Conservation (phyloP, 2,797 vertebrate species). For the Fundulus diaphanus region DNA sequence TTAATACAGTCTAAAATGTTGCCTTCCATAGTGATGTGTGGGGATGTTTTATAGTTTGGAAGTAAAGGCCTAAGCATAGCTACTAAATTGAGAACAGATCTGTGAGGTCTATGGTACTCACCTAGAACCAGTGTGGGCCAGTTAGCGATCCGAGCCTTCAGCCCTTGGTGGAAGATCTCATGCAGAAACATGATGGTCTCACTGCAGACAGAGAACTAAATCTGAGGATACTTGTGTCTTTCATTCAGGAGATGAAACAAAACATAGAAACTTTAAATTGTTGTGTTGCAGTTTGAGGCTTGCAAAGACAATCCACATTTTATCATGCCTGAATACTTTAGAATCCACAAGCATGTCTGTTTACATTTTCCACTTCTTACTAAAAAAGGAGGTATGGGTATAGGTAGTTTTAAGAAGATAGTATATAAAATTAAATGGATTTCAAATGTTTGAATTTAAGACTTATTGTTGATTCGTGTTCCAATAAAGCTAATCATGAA, state of each 20-base stretch:
- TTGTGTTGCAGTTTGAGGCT: background rate
- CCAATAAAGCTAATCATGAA: too few relatives aligned
- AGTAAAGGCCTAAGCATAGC: background rate
- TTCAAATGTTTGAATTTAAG: background rate
- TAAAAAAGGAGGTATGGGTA: background rate
- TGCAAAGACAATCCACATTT: background rate
- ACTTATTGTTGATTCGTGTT: background rate
- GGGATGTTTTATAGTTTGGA: background rate
- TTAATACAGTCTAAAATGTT: background rate
- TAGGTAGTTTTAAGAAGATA: background rate
- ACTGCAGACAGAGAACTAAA: constrained; percentile 68
- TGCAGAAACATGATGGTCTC: constrained; percentile 99
- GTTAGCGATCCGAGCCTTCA: constrained; percentile 93
- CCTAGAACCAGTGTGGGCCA: constrained; percentile 96
- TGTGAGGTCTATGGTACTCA: constrained; percentile 68
- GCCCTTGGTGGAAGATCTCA: constrained; percentile 97
- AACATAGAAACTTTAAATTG: background rate
- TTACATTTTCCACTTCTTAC: background rate
- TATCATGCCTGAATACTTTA: background rate
- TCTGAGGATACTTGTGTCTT: background rate
- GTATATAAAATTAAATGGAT: background rate
- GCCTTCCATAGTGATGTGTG: background rate
- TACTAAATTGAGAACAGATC: background rate
- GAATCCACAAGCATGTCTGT: background rate
- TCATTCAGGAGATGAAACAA: background rate